Percentiles rank a stretch among this genome's conserved stretches.
Conservation (phyloP, 2,113 vertebrate genomes). For the Solenodon paradoxus region DNA sequence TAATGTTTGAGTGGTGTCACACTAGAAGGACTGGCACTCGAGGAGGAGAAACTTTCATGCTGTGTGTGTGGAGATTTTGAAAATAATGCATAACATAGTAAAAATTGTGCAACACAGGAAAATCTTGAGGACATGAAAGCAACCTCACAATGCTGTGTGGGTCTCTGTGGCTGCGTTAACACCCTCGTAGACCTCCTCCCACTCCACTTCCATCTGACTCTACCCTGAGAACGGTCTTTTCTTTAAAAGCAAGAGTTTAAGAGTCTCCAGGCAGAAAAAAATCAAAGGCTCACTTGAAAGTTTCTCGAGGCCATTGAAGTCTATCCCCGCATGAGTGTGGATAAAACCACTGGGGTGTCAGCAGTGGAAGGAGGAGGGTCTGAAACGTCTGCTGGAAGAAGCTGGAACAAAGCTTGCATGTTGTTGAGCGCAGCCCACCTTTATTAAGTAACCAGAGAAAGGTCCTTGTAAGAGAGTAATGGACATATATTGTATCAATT, state of each 20-base stretch:
- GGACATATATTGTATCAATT: neutral
- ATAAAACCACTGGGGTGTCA: neutral
- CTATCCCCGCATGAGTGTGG: neutral
- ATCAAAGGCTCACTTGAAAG: too few species aligned
- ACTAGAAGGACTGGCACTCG: neutral
- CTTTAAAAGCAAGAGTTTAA: neutral
- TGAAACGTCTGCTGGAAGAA: too few species aligned
- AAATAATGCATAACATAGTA: too few species aligned
- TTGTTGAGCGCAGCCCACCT: accelerated
- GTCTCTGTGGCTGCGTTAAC: accelerated
- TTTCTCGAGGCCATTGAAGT: neutral
- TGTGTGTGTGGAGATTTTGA: too few species aligned
- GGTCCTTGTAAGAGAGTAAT: too few species aligned
- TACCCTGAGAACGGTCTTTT: neutral
- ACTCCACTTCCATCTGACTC: too few species aligned
- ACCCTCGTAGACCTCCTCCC: too few species aligned
- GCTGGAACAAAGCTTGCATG: accelerated
- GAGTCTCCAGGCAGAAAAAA: neutral
- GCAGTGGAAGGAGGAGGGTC: too few species aligned
- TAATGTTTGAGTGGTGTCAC: neutral
- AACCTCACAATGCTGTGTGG: accelerated
- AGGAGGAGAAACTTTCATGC: neutral
- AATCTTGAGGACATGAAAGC: neutral
- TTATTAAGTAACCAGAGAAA: neutral
- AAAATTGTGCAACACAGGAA: neutral